phyloP scores from a whole-genome alignment of 2,797 vertebrate species.

The Ctenochaetus hawaiiensis region DNA sequence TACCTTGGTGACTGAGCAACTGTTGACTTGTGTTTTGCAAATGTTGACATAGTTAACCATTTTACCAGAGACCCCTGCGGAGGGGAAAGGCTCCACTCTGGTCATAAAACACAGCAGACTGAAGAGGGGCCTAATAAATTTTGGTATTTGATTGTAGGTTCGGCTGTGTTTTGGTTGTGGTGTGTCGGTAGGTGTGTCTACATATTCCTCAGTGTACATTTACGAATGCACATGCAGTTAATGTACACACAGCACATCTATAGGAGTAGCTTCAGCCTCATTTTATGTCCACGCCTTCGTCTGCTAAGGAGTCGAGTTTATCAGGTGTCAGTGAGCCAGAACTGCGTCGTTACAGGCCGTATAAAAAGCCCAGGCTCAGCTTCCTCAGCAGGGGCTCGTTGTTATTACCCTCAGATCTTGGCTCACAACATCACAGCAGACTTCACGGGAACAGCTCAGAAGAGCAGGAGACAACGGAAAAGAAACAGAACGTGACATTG shows the following conservation, averaged over 20 bases:
- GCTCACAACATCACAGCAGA: slow-evolving; percentile 4
- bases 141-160: slow-evolving; percentile 14
- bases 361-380: slow-evolving; percentile 45
- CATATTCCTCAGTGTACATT: not conserved
- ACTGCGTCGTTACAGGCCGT: slow-evolving; percentile 20
- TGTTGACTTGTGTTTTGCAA: slow-evolving; percentile 53
- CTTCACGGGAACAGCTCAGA: slow-evolving; percentile 23
- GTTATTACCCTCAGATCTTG: slow-evolving; percentile 41
- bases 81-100: slow-evolving; percentile 29
- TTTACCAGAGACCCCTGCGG: slow-evolving; percentile 43
- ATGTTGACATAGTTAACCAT: slow-evolving; percentile 60
- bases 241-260: not conserved
- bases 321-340: slow-evolving; percentile 60
- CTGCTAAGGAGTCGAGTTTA: slow-evolving; percentile 43
- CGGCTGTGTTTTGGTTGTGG: slow-evolving; percentile 1
- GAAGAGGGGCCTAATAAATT: slow-evolving; percentile 10
- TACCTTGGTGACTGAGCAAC: slow-evolving; percentile 35
- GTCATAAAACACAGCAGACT: slow-evolving; percentile 43
- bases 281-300: not conserved
- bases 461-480: slow-evolving; percentile 9
- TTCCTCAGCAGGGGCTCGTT: slow-evolving; percentile 41
- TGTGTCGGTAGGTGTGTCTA: not conserved
- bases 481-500: not conserved
- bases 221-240: not conserved
- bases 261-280: not conserved